phyloP scores from a whole-genome alignment of 2,113 vertebrate species.

The Leucopsar rothschildi region DNA sequence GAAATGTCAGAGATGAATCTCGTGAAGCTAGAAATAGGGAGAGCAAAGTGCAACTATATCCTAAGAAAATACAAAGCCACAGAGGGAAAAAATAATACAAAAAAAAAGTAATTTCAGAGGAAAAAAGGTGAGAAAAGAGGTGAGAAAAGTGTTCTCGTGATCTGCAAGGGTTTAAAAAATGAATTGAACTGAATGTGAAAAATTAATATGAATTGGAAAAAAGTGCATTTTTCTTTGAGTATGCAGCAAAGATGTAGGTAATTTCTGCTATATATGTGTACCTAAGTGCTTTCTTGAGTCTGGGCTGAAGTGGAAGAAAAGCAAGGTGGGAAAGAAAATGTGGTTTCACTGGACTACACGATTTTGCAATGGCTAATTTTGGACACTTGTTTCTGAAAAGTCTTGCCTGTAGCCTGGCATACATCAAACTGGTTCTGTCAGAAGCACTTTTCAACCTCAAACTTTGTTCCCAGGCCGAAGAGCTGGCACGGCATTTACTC shows the following conservation, averaged over 20 bases:
- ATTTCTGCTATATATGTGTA: neutral
- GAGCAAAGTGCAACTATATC: neutral
- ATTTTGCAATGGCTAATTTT: slow-evolving; percentile 6
- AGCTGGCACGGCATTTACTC: neutral
- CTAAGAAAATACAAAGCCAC: neutral
- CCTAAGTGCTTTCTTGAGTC: neutral
- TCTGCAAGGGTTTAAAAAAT: neutral
- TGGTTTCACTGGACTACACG: neutral
- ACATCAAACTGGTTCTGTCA: slow-evolving; percentile 14
- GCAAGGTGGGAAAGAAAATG: neutral
- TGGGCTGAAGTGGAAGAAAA: neutral
- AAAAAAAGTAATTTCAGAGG: neutral
- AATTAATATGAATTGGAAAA: neutral
- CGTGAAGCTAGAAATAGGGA: neutral
- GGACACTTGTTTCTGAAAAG: neutral
- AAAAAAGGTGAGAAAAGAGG: neutral
- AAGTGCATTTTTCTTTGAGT: neutral
- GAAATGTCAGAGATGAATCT: neutral
- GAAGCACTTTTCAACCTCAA: slow-evolving; percentile 26
- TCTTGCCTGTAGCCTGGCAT: slow-evolving; percentile 8
- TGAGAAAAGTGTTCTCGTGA: neutral
- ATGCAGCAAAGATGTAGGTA: neutral
- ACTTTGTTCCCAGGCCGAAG: slow-evolving; percentile 51
- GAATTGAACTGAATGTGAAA: neutral
- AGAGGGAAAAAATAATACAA: neutral